phyloP scores from a whole-genome alignment of 1,140 invertebrate species.

The Rhagoletis pomonella region DNA sequence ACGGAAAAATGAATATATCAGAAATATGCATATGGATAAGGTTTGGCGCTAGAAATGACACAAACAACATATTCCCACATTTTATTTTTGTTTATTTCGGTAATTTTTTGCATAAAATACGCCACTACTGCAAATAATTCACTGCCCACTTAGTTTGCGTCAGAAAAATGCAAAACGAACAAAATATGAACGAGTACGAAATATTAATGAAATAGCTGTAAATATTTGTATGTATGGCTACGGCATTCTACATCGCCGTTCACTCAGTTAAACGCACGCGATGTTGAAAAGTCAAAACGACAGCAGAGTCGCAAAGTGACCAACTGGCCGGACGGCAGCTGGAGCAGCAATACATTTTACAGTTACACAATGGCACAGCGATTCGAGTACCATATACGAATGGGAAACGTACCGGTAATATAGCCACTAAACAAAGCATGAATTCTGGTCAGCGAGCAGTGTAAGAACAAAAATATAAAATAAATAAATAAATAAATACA shows the following conservation, averaged over 20 bases:
- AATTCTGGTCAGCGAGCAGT: slow-evolving; percentile 22
- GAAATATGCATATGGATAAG: slow-evolving; percentile 27
- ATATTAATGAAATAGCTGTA: neutral
- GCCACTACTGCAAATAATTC: neutral
- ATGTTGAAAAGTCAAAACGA: neutral
- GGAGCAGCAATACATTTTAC: neutral
- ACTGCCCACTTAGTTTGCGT: neutral
- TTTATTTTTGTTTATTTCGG: neutral
- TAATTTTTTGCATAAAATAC: slow-evolving; percentile 21
- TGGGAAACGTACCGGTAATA: neutral
- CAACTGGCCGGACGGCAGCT: neutral
- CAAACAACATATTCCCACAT: neutral
- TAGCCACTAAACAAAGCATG: neutral
- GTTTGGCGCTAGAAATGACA: neutral
- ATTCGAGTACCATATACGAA: neutral
- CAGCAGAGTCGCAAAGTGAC: neutral
- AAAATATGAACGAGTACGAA: neutral
- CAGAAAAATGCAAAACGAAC: neutral
- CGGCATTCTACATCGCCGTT: neutral
- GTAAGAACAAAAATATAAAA: neutral
- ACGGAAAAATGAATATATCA: neutral
- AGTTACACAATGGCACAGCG: neutral
- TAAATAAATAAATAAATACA: neutral
- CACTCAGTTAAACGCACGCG: slow-evolving; percentile 10
- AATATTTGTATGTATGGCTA: neutral